A percentile compares a stretch with the other conserved stretches of the same genome.
Evolutionary conservation across 2,113 vertebrate species (phyloP).

Genomic region (Connochaetes taurinus): DNA sequence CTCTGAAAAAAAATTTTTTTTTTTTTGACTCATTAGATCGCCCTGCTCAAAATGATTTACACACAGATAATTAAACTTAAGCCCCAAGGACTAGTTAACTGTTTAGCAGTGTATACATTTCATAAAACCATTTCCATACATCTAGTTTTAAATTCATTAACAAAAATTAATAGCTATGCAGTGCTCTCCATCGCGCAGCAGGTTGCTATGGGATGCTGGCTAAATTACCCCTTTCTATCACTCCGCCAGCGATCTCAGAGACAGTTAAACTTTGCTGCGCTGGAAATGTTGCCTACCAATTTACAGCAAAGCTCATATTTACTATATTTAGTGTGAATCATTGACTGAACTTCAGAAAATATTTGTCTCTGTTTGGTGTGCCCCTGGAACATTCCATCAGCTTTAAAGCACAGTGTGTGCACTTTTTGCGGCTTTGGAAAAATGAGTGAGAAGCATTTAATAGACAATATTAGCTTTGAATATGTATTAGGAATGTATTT

Average conservation of each 20-base stretch:
- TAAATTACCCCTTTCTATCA: conserved; percentile 76
- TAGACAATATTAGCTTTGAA: conserved; percentile 8
- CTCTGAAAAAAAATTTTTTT: neutral
- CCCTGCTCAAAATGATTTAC: conserved; percentile 79
- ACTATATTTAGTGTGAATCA: conserved; percentile 53
- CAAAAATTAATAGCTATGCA: conserved; percentile 80
- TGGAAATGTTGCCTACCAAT: conserved; percentile 47
- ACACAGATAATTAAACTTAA: conserved; percentile 78
- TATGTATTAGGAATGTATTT: conserved; percentile 27
- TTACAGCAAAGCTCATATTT: conserved; percentile 42
- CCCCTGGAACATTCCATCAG: conserved; percentile 26
- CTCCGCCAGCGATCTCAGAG: conserved; percentile 33
- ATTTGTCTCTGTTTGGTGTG: conserved; percentile 30
- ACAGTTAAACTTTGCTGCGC: conserved; percentile 65
- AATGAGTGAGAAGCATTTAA: neutral
- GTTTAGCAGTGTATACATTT: conserved; percentile 82
- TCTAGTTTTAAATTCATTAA: conserved; percentile 84
- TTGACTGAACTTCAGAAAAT: conserved; percentile 59
- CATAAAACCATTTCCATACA: conserved; percentile 80
- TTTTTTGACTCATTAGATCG: conserved; percentile 78
- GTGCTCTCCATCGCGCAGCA: conserved; percentile 55
- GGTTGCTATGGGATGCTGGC: conserved; percentile 43
- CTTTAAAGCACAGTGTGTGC: neutral
- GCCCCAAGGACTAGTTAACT: conserved; percentile 83
- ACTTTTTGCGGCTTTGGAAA: neutral